These are phyloP conservation scores for Hypanus sabinus DNA, from an alignment of 2,113 vertebrate species.

Conservation along the genomic window DNA sequence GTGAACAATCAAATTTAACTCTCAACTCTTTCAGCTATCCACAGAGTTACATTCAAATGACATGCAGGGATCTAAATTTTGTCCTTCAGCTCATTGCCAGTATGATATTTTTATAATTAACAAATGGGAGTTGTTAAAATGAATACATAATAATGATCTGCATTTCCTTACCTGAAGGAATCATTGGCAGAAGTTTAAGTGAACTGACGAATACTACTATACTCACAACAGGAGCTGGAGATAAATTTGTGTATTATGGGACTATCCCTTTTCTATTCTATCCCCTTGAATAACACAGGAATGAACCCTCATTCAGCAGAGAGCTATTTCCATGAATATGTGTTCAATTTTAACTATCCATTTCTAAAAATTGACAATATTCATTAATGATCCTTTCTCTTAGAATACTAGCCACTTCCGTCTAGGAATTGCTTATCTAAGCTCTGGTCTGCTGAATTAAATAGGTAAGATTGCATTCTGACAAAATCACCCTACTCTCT, in stretches of 20 bases:
- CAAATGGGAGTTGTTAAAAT: too few relatives aligned
- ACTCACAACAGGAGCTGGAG: neutral
- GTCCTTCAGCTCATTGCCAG: neutral
- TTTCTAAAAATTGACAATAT: neutral
- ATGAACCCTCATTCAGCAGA: constrained; percentile 17
- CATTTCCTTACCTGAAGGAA: neutral
- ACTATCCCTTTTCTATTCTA: neutral
- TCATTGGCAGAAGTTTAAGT: neutral
- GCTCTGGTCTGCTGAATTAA: neutral
- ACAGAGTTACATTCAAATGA: neutral
- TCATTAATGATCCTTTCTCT: neutral
- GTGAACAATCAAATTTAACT: neutral
- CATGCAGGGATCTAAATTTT: neutral
- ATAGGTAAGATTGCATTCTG: neutral
- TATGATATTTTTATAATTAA: neutral
- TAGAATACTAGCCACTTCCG: neutral
- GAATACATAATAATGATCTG: neutral
- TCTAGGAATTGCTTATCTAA: neutral
- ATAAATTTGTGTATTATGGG: neutral
- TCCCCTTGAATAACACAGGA: neutral
- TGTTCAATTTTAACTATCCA: neutral
- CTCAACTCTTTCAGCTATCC: neutral
- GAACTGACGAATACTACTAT: neutral
- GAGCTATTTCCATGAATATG: neutral
- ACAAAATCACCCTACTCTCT: neutral